Evolutionary conservation across 2,888 invertebrate species (phyloP).

Genomic region (Argyra leucocephala): DNA sequence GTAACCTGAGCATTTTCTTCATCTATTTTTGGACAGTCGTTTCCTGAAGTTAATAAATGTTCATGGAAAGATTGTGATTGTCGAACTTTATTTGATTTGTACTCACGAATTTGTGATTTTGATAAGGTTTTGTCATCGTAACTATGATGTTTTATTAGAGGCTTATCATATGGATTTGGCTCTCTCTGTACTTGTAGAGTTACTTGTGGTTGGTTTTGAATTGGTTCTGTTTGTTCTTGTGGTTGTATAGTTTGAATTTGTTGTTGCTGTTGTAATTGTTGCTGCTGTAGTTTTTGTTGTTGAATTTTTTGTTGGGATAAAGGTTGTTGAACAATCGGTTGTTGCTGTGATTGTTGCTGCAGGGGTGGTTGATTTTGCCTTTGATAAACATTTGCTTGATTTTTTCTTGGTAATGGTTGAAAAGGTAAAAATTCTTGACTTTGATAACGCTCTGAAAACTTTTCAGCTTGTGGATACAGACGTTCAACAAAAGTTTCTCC

Average conservation of each 20-base stretch:
- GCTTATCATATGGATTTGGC: conserved; percentile 47
- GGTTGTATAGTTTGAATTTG: conserved; percentile 37
- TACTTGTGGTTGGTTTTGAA: conserved; percentile 25
- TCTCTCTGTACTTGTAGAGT: conserved; percentile 42
- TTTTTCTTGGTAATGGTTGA: conserved; percentile 34
- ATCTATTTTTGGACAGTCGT: conserved; percentile 47
- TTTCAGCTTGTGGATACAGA: conserved; percentile 53
- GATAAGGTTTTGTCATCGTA: conserved; percentile 56
- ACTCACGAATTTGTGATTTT: conserved; percentile 55
- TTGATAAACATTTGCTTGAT: conserved; percentile 33
- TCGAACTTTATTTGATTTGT: conserved; percentile 52
- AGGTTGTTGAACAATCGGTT: conserved; percentile 14
- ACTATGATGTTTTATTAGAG: conserved; percentile 55
- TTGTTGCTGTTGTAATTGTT: conserved; percentile 21
- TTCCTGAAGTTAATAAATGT: conserved; percentile 49
- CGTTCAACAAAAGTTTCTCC: conserved; percentile 48
- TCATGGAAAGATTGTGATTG: conserved; percentile 58
- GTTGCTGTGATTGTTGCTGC: conserved; percentile 33
- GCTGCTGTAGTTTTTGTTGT: conserved; percentile 19
- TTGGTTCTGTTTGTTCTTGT: conserved; percentile 20
- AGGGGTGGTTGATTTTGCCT: conserved; percentile 25
- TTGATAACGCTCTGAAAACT: conserved; percentile 54
- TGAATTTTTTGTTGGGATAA: conserved; percentile 13
- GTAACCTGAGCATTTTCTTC: conserved; percentile 36
- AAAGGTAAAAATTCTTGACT: conserved; percentile 53